These are phyloP conservation scores for Acipenser ruthenus DNA, from an alignment of 2,797 vertebrate genomes.

Conservation along the genomic window DNA sequence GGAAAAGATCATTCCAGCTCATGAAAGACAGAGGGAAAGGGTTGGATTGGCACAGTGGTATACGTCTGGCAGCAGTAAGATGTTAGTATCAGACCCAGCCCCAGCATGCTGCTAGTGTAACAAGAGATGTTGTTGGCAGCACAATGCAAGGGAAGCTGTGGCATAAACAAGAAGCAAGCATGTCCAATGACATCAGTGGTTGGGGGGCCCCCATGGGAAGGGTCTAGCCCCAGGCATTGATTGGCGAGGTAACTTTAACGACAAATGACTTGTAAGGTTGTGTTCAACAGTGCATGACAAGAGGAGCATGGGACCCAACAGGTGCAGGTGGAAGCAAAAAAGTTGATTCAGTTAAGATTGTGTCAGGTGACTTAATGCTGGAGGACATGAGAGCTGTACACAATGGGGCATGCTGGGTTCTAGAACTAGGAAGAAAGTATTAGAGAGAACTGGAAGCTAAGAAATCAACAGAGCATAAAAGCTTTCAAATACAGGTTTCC, in stretches of 20 bases:
- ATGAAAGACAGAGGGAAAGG: too few species aligned
- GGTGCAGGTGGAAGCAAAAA: constrained; percentile 1
- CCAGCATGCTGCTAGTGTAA: background rate
- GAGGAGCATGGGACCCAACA: background rate
- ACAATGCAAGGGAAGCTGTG: background rate
- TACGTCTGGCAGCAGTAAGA: background rate
- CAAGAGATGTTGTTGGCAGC: background rate
- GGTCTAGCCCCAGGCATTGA: background rate
- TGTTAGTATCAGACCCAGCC: background rate
- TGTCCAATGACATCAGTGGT: background rate
- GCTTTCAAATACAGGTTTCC: background rate
- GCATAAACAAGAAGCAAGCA: background rate
- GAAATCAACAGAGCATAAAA: constrained; percentile 2
- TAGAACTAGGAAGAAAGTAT: constrained; percentile 1
- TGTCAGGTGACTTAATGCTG: constrained; percentile 8
- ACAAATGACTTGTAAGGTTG: constrained; percentile 8
- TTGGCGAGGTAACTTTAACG: constrained; percentile 2
- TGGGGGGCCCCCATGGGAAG: background rate
- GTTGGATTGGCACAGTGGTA: too few species aligned
- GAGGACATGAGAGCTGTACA: constrained; percentile 2
- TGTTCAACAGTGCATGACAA: constrained; percentile 2
- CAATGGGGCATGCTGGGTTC: constrained; percentile 4
- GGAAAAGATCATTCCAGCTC: too few species aligned
- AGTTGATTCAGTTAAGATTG: constrained; percentile 4
- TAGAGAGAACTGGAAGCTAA: background rate